These are phyloP conservation scores for Pristionchus maxplancki DNA, from an alignment of 2,888 invertebrate species.

Conservation along the genomic window DNA sequence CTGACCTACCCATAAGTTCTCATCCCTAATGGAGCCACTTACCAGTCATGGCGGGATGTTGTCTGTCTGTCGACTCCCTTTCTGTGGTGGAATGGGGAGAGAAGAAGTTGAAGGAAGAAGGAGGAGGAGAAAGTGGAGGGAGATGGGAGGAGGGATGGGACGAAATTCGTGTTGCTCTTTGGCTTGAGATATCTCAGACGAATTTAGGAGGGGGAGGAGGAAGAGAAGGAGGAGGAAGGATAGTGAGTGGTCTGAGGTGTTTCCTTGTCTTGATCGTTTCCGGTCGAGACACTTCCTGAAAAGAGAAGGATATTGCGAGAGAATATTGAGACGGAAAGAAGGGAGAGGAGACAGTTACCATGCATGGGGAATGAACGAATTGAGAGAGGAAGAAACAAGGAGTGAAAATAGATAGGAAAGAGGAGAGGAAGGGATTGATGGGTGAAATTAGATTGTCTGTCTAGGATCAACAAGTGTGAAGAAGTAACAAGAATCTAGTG, in stretches of 20 bases:
- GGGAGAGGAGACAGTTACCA: neutral
- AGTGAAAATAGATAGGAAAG: neutral
- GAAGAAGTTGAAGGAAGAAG: constrained; percentile 1
- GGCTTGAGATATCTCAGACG: neutral
- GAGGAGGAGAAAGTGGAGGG: neutral
- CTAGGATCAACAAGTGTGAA: neutral
- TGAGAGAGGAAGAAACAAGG: neutral
- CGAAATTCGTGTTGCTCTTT: constrained; percentile 19
- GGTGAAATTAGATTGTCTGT: neutral
- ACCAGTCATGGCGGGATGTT: constrained; percentile 26
- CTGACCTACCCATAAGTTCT: neutral
- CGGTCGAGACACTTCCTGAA: neutral
- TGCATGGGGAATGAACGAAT: neutral
- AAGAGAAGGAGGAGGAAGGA: neutral
- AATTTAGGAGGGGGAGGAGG: constrained; percentile 17
- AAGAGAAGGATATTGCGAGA: constrained; percentile 4
- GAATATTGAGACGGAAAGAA: neutral
- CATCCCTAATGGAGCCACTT: neutral
- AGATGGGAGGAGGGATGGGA: neutral
- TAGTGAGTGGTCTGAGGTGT: neutral
- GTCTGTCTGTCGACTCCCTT: neutral
- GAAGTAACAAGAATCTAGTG: neutral
- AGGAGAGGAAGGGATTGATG: no score
- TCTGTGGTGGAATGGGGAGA: constrained; percentile 18
- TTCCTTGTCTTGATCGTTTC: constrained; percentile 29